Conservation (phyloP, 1,140 invertebrate species). For the Nylanderia fulva region DNA sequence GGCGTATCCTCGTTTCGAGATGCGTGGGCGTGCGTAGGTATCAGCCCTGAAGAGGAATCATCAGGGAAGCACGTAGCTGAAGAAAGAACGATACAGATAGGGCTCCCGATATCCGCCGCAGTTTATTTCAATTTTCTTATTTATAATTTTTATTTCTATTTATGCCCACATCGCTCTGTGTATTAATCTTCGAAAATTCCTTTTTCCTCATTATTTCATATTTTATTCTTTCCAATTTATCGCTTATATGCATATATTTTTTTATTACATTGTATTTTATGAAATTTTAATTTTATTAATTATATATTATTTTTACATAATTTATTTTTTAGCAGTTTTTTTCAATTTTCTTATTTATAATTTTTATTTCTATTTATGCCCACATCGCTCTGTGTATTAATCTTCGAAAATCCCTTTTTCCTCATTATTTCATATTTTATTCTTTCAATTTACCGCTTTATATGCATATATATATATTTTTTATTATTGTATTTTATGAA, state of each 20-base stretch:
- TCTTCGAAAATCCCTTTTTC: no score
- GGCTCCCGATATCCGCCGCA: neutral
- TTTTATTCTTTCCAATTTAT: neutral
- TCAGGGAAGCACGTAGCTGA: slow-evolving; percentile 43
- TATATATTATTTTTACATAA: neutral
- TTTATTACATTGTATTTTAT: neutral
- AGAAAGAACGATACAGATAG: slow-evolving; percentile 29
- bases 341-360: slow-evolving; percentile 13
- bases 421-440: no score
- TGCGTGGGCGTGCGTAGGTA: slow-evolving; percentile 44
- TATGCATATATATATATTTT: no score
- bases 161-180: no score
- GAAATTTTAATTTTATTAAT: neutral
- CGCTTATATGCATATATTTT: neutral
- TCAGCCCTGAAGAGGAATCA: slow-evolving; percentile 53
- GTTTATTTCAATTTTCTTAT: slow-evolving; percentile 11
- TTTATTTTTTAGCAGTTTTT: slow-evolving; percentile 3
- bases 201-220: no score
- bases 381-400: neutral
- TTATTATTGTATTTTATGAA: neutral
- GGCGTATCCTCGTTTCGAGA: slow-evolving; percentile 6
- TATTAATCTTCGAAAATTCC: no score
- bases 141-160: slow-evolving; percentile 22
- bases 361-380: neutral
- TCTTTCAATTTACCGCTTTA: neutral